Evolutionary conservation across 53 echinoderm and acorn worm genomes (phyloP).

Genomic region (Echinometra lucunter): DNA sequence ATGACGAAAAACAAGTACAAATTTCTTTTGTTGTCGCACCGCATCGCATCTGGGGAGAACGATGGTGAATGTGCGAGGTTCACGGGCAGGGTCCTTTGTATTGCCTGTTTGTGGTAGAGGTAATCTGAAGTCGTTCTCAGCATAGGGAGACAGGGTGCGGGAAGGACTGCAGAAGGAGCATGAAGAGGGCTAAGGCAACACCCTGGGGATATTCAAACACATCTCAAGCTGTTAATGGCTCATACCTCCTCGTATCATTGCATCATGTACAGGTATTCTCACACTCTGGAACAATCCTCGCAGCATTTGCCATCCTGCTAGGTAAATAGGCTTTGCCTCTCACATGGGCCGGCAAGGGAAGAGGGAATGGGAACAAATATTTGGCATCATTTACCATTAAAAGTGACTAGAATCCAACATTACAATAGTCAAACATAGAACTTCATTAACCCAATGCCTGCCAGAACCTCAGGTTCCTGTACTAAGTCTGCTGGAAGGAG

Average conservation of each 20-base stretch:
- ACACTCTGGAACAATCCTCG: constrained; percentile 20
- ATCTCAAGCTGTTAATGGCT: constrained; percentile 42
- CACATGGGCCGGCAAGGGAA: background rate
- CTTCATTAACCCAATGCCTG: too few species aligned
- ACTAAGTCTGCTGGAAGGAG: too few species aligned
- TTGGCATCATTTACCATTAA: constrained; percentile 27
- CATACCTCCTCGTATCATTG: constrained; percentile 1
- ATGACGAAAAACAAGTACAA: constrained; percentile 58
- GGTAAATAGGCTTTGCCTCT: constrained; percentile 57
- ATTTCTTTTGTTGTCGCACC: constrained; percentile 53
- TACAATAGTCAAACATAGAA: background rate
- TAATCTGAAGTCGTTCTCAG: background rate
- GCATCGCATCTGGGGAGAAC: background rate
- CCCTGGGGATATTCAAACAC: constrained; percentile 55
- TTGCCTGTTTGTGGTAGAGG: background rate
- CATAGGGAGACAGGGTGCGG: background rate
- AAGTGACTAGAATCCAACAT: constrained; percentile 30
- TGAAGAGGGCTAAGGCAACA: constrained; percentile 31
- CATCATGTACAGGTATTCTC: constrained; percentile 38
- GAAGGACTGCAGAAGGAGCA: background rate
- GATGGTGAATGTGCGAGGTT: constrained; percentile 4
- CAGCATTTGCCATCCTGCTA: constrained; percentile 26
- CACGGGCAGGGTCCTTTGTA: constrained; percentile 21
- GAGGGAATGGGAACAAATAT: constrained; percentile 31
- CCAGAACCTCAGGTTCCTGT: too few species aligned